Percentiles rank a stretch among this genome's conserved stretches.
Conservation (phyloP, 2,888 invertebrate genomes). For the Gonocerus acuteangulatus region DNA sequence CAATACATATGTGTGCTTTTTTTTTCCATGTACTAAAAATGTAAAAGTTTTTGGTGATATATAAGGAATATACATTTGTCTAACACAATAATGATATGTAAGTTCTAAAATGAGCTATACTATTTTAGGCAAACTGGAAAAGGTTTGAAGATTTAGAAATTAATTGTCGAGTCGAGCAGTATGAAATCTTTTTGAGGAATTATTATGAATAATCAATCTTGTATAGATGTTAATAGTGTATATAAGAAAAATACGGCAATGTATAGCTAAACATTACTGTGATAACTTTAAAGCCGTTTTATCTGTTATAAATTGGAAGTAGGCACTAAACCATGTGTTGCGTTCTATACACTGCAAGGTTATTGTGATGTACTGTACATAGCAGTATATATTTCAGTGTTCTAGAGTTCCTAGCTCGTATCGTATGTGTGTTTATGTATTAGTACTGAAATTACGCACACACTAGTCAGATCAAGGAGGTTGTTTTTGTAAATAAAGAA, state of each 20-base stretch:
- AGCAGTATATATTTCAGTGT: conserved; percentile 34
- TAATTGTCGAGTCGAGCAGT: too few species aligned
- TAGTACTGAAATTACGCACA: conserved; percentile 36
- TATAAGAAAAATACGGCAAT: conserved; percentile 28
- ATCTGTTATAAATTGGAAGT: conserved; percentile 27
- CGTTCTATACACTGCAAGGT: conserved; percentile 35
- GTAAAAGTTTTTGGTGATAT: too few species aligned
- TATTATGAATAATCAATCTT: conserved; percentile 8
- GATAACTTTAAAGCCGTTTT: conserved; percentile 33
- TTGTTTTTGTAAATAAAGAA: conserved; percentile 34
- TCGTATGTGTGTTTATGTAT: conserved; percentile 35
- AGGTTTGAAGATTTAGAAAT: too few species aligned
- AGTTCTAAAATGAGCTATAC: too few species aligned
- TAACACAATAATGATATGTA: too few species aligned
- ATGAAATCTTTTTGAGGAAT: too few species aligned
- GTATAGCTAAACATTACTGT: conserved; percentile 36
- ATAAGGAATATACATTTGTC: too few species aligned
- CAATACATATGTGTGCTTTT: conserved; percentile 29
- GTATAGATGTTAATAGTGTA: conserved; percentile 27
- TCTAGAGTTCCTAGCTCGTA: conserved; percentile 37
- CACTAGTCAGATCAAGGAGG: conserved; percentile 32
- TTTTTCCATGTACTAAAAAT: background rate
- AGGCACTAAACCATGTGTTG: conserved; percentile 30
- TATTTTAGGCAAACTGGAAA: too few species aligned
- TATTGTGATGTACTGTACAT: conserved; percentile 34